phyloP scores from a whole-genome alignment of 2,113 vertebrate species.

The Pipra filicauda region DNA sequence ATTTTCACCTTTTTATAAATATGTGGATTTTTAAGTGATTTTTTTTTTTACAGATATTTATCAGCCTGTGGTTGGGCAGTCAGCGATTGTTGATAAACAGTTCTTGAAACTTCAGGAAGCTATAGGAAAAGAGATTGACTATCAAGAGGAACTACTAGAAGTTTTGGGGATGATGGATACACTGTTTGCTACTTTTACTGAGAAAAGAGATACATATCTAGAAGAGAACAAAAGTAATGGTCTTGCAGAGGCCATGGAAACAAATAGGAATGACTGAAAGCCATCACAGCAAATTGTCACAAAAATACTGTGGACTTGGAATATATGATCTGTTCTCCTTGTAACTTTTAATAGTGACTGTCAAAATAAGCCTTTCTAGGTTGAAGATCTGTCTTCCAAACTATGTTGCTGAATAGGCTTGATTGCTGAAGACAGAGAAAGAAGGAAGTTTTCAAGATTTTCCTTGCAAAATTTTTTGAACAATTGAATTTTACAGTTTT shows the following conservation, averaged over 20 bases:
- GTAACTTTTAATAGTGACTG: not conserved
- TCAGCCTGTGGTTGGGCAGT: conserved; percentile 84
- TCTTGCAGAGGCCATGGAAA: conserved; percentile 25
- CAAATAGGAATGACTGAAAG: not conserved
- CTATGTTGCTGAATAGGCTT: not conserved
- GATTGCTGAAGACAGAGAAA: not conserved
- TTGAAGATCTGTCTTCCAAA: not conserved
- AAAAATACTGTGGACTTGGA: not conserved
- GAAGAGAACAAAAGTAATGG: conserved; percentile 41
- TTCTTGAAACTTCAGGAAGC: conserved; percentile 87
- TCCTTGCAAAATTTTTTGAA: not conserved
- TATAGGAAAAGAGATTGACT: conserved; percentile 88
- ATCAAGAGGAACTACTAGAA: conserved; percentile 89
- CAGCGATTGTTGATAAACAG: conserved; percentile 86
- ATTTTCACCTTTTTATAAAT: not conserved
- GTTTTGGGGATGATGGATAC: conserved; percentile 96
- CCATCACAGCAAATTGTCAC: not conserved
- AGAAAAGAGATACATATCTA: conserved; percentile 68
- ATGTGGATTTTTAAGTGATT: not conserved
- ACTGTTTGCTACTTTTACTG: conserved; percentile 88
- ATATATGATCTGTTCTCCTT: not conserved
- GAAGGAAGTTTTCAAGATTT: not conserved
- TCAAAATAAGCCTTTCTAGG: not conserved
- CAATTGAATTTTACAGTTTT: not conserved
- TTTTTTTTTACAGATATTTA: conserved; percentile 83